phyloP scores from a whole-genome alignment of 2,113 vertebrate genomes.

The Nycticorax nycticorax region DNA sequence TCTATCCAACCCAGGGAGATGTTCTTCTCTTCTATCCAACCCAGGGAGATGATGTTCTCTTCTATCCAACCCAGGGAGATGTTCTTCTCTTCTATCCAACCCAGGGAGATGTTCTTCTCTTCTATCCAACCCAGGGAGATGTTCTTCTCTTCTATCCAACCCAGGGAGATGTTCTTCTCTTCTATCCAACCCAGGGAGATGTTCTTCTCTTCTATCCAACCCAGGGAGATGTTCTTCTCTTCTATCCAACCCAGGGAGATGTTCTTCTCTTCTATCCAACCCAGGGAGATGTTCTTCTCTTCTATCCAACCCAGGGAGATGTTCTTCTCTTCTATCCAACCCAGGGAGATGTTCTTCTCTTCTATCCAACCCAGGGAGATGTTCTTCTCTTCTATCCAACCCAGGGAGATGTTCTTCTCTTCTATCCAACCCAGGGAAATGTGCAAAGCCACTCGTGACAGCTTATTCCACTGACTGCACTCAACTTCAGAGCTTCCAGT shows the following conservation, averaged over 20 bases:
- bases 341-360: background rate
- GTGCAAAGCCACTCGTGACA: too few relatives aligned
- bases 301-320: background rate
- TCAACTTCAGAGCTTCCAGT: background rate
- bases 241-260: background rate
- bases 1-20: too few relatives aligned
- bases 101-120: background rate
- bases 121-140: background rate
- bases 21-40: too few relatives aligned
- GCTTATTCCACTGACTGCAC: background rate
- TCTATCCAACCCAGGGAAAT: background rate
- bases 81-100: background rate
- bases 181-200: background rate
- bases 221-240: background rate
- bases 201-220: background rate
- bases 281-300: background rate
- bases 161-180: background rate
- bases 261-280: background rate
- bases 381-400: background rate
- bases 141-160: background rate
- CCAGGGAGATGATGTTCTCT: background rate
- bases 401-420: background rate
- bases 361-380: background rate
- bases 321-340: background rate
- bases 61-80: background rate